Evolutionary conservation across 64 coral and sea anemone species (phyloP), one percentile per base, ranked within the genome.

Genomic region (Cladopsammia gracilis): DNA sequence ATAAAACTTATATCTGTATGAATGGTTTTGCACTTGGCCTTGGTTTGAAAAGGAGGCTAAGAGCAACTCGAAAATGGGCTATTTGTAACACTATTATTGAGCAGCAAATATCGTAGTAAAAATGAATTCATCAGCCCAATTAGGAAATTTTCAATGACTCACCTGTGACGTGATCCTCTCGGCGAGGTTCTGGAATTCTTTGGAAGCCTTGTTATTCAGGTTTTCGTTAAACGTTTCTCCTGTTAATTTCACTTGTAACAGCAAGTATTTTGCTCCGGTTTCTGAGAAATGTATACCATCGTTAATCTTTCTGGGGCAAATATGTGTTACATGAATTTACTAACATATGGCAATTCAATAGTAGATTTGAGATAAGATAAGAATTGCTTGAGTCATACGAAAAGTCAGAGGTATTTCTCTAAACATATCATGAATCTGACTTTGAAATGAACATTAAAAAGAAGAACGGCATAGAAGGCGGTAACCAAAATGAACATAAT

Each of bases 171-270:
- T 67, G 19, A 83, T 43, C n/a, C 43, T 83, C 46, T 48, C 44
- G 23, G 60, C 60, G 43, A 83, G 18, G 45, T 66, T 52, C 47
- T 92, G 90, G 5, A 85, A 92, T 56, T 72, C 78, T 50, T 57
- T 61, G 5, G 90, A 82, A 6, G 20, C 61, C 58, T 49, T 75
- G 71, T 60, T 82, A 16, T 85, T 73, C 69, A 76, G 83, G 19
- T 90, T 79, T 3, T 69, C 14, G 15, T 51, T 22, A 22, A 79
- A 90, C 7, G 26, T 7, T 58, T 90, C 75, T 5, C 69, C 34
- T 51, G 19, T 79, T 45, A 90, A 50, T 16, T 80, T 48, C 88
- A 90, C 77, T 6, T 50, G 48, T 11, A 90, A 23, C 26, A 80
- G 19, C 48, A 90, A 44, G 25, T 79, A 90, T 6, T 70, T 67